Evolutionary conservation across 2,113 vertebrate genomes (phyloP).

Genomic region (Bufo gargarizans): DNA sequence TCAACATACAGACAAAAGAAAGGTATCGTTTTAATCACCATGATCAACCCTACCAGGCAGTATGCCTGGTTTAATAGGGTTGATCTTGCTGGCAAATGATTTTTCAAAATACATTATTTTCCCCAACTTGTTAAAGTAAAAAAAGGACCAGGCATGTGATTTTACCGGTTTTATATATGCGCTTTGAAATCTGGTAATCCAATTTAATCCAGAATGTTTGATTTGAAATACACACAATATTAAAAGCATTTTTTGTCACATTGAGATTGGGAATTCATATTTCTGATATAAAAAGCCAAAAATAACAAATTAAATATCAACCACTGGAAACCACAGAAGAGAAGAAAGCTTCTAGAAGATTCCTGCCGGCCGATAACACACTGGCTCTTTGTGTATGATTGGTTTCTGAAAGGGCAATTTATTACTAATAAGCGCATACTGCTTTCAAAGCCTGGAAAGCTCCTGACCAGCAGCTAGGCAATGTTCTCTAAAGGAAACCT

Average conservation of each 20-base stretch:
- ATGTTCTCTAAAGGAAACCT: conserved; percentile 48
- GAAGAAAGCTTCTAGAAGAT: conserved; percentile 10
- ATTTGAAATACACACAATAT: conserved; percentile 32
- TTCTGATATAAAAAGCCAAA: conserved; percentile 41
- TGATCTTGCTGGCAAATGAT: no score
- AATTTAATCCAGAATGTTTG: conserved; percentile 19
- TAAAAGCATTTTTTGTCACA: not conserved
- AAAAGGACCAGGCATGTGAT: not conserved
- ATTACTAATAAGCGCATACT: conserved; percentile 46
- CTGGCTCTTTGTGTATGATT: conserved; percentile 33
- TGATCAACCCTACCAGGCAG: no score
- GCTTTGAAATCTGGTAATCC: conserved; percentile 23
- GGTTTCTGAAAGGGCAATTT: conserved; percentile 25
- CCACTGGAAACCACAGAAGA: not conserved
- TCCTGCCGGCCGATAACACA: not conserved
- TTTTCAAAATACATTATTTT: no score
- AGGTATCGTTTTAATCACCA: no score
- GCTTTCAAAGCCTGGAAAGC: conserved; percentile 1
- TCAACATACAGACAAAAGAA: no score
- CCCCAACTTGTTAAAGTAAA: not conserved
- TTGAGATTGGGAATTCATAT: not conserved
- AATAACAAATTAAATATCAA: conserved; percentile 45
- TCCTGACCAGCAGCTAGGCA: conserved; percentile 56
- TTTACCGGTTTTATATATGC: not conserved
- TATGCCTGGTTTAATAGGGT: no score